Evolutionary conservation across 30 jellyfish, hydroid and myxozoan genomes (phyloP).

Genomic region (Aurelia sp.): DNA sequence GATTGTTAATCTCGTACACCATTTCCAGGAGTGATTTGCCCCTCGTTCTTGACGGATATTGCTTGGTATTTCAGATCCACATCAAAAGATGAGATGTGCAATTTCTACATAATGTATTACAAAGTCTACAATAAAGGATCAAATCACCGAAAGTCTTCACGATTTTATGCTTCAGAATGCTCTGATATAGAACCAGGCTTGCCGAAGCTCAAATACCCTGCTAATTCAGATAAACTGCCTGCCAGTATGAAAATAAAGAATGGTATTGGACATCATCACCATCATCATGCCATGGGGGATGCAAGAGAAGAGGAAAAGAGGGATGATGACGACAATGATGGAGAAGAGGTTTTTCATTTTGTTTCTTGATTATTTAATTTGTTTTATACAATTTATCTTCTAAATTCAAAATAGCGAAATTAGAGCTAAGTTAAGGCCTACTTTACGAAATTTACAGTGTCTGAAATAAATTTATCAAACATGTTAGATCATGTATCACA

Average conservation of each 20-base stretch:
- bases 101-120: conserved; percentile 82
- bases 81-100: conserved; percentile 91
- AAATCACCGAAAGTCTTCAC: background rate
- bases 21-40: too few species aligned
- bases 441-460: too few species aligned
- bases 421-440: too few species aligned
- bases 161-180: conserved; percentile 37
- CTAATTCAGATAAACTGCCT: conserved; percentile 62
- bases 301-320: conserved; percentile 6
- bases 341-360: background rate
- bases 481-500: too few species aligned
- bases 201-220: conserved; percentile 55
- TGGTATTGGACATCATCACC: conserved; percentile 47
- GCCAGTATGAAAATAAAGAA: conserved; percentile 33
- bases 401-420: too few species aligned
- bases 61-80: conserved; percentile 41
- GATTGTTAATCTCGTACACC: too few species aligned
- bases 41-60: background rate
- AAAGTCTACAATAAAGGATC: conserved; percentile 37
- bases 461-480: too few species aligned
- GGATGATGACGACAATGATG: conserved; percentile 28
- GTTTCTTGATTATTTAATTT: too few species aligned
- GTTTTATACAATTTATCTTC: too few species aligned
- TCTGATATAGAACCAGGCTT: conserved; percentile 21
- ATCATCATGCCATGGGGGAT: conserved; percentile 19